phyloP scores from a whole-genome alignment of 2,113 vertebrate species.

The Beaufortia kweichowensis region DNA sequence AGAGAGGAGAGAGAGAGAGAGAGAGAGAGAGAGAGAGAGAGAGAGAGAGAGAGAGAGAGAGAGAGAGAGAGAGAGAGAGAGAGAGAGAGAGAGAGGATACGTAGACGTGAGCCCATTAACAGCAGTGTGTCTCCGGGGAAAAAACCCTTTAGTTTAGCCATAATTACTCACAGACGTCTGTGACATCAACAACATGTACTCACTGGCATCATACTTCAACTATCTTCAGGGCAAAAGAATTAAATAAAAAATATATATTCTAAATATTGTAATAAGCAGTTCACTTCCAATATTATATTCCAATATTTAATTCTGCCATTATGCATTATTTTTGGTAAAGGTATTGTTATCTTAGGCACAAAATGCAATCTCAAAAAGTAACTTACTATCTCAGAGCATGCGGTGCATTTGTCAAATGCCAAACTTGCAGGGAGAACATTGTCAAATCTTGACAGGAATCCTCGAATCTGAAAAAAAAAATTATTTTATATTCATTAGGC shows the following conservation, averaged over 20 bases:
- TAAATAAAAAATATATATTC: too few species aligned
- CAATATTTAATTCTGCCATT: too few species aligned
- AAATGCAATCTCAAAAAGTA: neutral
- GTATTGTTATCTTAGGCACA: too few species aligned
- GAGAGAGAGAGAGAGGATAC: too few species aligned
- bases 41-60: slow-evolving; percentile 3
- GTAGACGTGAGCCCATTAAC: slow-evolving; percentile 58
- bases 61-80: too few species aligned
- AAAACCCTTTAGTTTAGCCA: slow-evolving; percentile 50
- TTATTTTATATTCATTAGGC: neutral
- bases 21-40: neutral
- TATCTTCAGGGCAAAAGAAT: neutral
- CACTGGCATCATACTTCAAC: slow-evolving; percentile 21
- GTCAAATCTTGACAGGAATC: slow-evolving; percentile 96
- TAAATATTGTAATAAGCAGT: too few species aligned
- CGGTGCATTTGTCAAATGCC: slow-evolving; percentile 98
- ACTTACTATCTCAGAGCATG: slow-evolving; percentile 92
- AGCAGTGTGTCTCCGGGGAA: slow-evolving; percentile 42
- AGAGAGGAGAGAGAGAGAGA: too few species aligned
- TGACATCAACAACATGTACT: slow-evolving; percentile 67
- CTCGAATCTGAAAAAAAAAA: slow-evolving; percentile 84
- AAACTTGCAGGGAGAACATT: slow-evolving; percentile 97
- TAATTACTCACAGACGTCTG: slow-evolving; percentile 70
- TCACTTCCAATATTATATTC: too few species aligned
- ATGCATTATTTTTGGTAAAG: too few species aligned